phyloP scores from a whole-genome alignment of 2,113 vertebrate species.

The Malurus melanocephalus region DNA sequence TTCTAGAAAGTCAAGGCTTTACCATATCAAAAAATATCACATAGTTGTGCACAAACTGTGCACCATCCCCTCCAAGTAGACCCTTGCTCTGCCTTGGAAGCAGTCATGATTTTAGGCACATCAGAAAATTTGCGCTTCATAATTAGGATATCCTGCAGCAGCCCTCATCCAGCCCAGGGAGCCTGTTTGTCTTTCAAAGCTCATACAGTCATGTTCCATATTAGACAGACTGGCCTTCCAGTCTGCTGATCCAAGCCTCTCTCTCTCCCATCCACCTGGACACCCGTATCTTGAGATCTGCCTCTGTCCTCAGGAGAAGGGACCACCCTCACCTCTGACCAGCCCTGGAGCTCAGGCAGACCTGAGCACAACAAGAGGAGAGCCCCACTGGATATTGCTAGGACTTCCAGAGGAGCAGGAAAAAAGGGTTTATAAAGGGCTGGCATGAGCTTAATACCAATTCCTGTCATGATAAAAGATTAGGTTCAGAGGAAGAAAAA shows the following conservation, averaged over 20 bases:
- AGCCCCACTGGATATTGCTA: background rate
- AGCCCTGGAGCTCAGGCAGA: background rate
- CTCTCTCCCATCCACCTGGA: background rate
- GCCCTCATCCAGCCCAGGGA: background rate
- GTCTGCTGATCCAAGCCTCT: background rate
- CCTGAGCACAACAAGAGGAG: background rate
- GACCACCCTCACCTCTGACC: background rate
- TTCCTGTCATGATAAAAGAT: slow-evolving; percentile 1
- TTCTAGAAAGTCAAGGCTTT: background rate
- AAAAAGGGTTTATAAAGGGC: background rate
- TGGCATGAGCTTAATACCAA: background rate
- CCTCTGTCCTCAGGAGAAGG: background rate
- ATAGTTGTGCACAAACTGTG: background rate
- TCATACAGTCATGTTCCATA: background rate
- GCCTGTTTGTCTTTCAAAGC: background rate
- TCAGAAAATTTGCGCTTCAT: background rate
- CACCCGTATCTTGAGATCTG: fast-evolving
- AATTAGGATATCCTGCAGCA: background rate
- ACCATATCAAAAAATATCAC: background rate
- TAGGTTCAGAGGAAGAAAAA: slow-evolving; percentile 45
- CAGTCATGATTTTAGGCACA: background rate
- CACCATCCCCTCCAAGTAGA: background rate
- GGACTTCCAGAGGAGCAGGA: background rate
- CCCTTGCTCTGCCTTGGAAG: background rate
- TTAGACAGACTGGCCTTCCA: background rate